Base-by-base conservation (phyloP, 1,140 invertebrate species). In the Conopomorpha cramerella region DNA sequence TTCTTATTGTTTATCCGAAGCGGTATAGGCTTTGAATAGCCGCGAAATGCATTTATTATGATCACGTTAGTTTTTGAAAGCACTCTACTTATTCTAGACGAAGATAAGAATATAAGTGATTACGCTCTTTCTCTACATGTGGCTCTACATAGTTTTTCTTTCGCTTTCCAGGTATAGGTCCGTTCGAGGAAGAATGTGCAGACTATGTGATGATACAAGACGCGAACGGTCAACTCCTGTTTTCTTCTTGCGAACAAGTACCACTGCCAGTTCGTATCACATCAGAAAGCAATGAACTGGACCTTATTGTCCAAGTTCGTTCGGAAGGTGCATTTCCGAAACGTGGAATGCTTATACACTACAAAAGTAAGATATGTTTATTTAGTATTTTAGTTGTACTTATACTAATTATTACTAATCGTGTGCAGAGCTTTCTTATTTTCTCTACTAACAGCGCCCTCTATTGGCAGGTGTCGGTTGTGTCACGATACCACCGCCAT, bases 271-370 rank as follows among this genome's bases (percentile, higher is more conserved):
- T 79, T 6, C 56, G 49, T 6, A 37, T 77, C 18, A 53, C 59
- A 3, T 80, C 80, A 1, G 39, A 58, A 3, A 77, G 68, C 3
- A 49, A 71, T 28, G 46, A 48, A 0, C 46, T 82, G 6, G 72
- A 79, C 30, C 53, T 82, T 3, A 41, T 53, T 6, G 60, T 84
- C 6, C 62, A 66, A 38, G 67, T 73, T 1, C 68, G 52, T 14
- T 76, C 70, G 8, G 59, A 72, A 42, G 65, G 66, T 32, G 59
- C 77, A 11, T 82, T 71, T 36, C 80, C 81, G 2, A 81, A 81
- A 38, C 63, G 81, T 47, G 82, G 82, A 32, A 65, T 82, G 34
- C 52, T 83, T 7, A 55, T 81, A 38, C 74, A 81, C 58, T 84
- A 81, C 50, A 79, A 81, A 72, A 78, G 81, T 82, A 55, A 68